phyloP scores from a whole-genome alignment of 2,113 vertebrate genomes.

The Podocnemis expansa region DNA sequence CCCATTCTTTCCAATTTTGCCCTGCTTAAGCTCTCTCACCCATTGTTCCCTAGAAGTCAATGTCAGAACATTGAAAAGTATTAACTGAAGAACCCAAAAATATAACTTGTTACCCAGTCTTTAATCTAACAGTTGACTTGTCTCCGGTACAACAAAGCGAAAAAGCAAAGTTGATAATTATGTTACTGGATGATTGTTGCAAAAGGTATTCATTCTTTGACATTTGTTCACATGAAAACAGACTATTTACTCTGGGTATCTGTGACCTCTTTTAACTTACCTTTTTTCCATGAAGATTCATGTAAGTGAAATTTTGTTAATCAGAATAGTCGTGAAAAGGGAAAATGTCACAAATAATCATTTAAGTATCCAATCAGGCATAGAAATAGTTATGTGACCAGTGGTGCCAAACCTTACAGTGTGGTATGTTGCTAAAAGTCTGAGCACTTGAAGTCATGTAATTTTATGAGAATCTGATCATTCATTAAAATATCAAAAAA shows the following conservation, averaged over 20 bases:
- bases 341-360: fast-evolving
- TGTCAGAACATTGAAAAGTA: neutral
- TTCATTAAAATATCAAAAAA: neutral
- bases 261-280: no score
- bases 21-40: no score
- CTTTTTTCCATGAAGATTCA: neutral
- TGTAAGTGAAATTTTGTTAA: neutral
- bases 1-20: no score
- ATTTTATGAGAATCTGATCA: neutral
- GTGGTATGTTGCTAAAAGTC: neutral
- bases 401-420: no score
- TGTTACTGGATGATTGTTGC: neutral
- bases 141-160: neutral
- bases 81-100: neutral
- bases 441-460: neutral
- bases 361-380: neutral
- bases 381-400: no score
- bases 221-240: no score
- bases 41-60: no score
- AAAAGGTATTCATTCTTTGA: neutral
- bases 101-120: neutral
- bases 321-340: neutral
- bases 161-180: neutral
- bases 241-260: no score
- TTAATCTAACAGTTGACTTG: neutral